A percentile compares a stretch with the other conserved stretches of the same genome.
Evolutionary conservation across 2,888 invertebrate genomes (phyloP).

Genomic region (Brachylomia viminalis): DNA sequence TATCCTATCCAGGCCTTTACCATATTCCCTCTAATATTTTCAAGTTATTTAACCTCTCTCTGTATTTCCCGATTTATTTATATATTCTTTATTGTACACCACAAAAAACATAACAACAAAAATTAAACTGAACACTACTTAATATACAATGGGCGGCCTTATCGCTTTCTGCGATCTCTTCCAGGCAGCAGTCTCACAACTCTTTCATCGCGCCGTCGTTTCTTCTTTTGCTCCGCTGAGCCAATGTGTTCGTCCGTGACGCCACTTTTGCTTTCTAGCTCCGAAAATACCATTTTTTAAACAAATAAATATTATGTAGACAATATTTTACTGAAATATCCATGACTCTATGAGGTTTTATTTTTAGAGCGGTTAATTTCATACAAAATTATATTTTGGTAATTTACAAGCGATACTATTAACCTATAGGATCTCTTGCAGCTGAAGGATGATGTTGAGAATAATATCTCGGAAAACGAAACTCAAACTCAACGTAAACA

Average conservation of each 20-base stretch:
- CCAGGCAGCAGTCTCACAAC: background rate
- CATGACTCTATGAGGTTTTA: background rate
- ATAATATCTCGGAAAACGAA: too few relatives aligned
- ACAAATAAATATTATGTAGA: background rate
- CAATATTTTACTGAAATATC: background rate
- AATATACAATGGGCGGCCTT: too few relatives aligned
- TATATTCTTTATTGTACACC: too few relatives aligned
- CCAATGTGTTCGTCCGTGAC: slow-evolving; percentile 29
- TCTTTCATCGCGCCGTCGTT: slow-evolving; percentile 22
- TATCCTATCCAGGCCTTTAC: background rate
- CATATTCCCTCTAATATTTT: background rate
- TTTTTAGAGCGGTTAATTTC: background rate
- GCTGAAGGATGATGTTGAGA: too few relatives aligned
- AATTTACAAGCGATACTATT: too few relatives aligned
- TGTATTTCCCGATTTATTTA: background rate
- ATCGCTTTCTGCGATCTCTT: too few relatives aligned
- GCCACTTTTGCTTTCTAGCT: slow-evolving; percentile 8
- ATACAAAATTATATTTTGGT: background rate
- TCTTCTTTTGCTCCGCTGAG: slow-evolving; percentile 45
- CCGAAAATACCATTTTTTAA: slow-evolving; percentile 9
- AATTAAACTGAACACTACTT: too few relatives aligned
- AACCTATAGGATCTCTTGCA: too few relatives aligned
- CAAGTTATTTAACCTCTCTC: background rate
- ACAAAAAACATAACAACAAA: too few relatives aligned
- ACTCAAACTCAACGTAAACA: too few relatives aligned